These are phyloP conservation scores for Bujurquina vittata DNA, from an alignment of 2,113 vertebrate species.

Conservation along the genomic window DNA sequence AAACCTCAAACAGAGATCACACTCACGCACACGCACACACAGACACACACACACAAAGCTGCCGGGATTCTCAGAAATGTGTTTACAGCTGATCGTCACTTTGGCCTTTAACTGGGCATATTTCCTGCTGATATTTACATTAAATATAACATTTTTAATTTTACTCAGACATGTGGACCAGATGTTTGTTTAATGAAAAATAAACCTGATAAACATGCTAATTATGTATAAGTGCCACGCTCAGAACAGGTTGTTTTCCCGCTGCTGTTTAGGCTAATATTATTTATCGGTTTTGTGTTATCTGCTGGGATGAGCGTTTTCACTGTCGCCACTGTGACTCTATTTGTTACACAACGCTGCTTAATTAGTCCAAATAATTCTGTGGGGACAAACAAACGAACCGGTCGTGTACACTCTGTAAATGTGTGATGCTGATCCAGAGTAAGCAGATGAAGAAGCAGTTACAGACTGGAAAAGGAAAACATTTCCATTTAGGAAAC, in stretches of 20 bases:
- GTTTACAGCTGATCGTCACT: neutral
- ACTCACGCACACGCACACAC: no score
- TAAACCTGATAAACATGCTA: neutral
- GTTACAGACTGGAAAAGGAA: neutral
- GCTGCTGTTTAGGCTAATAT: neutral
- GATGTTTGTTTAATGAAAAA: neutral
- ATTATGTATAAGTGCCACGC: neutral
- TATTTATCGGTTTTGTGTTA: neutral
- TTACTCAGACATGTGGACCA: neutral
- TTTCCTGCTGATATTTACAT: neutral
- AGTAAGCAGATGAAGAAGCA: neutral
- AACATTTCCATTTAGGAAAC: neutral
- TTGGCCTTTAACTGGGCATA: neutral
- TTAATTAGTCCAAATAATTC: slow-evolving; percentile 19
- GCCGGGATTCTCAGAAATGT: neutral
- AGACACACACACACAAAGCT: neutral
- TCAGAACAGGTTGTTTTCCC: neutral
- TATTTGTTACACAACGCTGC: neutral
- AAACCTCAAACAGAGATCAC: neutral
- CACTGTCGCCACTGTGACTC: neutral
- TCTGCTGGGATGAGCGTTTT: neutral
- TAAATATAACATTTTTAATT: accelerated
- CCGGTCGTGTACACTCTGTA: neutral
- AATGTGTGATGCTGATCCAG: neutral
- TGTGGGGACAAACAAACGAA: slow-evolving; percentile 8